Evolutionary conservation across 1,140 invertebrate genomes (phyloP).

Genomic region (Hetaerina americana): DNA sequence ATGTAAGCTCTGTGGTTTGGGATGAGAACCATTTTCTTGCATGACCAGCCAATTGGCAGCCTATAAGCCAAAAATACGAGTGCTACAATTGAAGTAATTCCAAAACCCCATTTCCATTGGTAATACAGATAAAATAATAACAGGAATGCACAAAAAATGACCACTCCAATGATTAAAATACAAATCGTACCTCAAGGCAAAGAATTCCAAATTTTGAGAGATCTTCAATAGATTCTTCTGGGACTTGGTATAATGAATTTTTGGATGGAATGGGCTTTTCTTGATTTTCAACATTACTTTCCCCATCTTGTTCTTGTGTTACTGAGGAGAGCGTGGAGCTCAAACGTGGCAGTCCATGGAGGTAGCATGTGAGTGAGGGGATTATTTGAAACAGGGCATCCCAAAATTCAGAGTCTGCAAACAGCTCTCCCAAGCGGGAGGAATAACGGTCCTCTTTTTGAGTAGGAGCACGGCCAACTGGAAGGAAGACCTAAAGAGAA

Average conservation of each 20-base stretch:
- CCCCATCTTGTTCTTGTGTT: background rate
- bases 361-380: slow-evolving; percentile 36
- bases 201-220: slow-evolving; percentile 45
- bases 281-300: background rate
- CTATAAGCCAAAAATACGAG: too few species aligned
- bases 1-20: background rate
- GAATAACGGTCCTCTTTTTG: slow-evolving; percentile 33
- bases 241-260: slow-evolving; percentile 23
- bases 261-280: background rate
- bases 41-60: slow-evolving; percentile 9
- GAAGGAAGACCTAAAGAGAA: slow-evolving; percentile 24
- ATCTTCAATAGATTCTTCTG: slow-evolving; percentile 35
- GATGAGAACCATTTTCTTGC: background rate
- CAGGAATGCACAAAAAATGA: too few species aligned
- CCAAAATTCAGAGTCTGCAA: slow-evolving; percentile 36
- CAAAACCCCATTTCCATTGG: too few species aligned
- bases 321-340: background rate
- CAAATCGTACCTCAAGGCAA: slow-evolving; percentile 37
- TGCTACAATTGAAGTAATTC: too few species aligned
- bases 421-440: slow-evolving; percentile 36
- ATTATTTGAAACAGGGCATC: slow-evolving; percentile 37
- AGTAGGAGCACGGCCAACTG: slow-evolving; percentile 18
- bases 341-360: slow-evolving; percentile 19
- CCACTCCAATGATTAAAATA: background rate
- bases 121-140: too few species aligned